Evolutionary conservation across 2,888 invertebrate species (phyloP).

Genomic region (Nomada hirtipes): DNA sequence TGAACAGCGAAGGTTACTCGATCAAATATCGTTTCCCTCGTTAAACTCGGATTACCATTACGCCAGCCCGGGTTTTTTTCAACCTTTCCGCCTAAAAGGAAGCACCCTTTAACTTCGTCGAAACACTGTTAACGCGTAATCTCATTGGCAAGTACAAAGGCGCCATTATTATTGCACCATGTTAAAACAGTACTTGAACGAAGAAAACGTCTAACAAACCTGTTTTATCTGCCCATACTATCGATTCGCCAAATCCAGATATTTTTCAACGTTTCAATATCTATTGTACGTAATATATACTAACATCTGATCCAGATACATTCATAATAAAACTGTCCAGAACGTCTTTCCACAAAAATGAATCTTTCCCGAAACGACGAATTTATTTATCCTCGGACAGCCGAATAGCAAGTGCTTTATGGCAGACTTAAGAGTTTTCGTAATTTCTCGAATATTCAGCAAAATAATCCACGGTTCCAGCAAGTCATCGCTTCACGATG

Average conservation of each 20-base stretch:
- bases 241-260: no score
- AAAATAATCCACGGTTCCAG: conserved; percentile 23
- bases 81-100: background rate
- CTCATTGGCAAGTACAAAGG: conserved; percentile 21
- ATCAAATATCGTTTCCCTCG: conserved; percentile 33
- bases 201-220: background rate
- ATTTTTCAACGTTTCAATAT: no score
- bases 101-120: background rate
- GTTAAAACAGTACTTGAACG: background rate
- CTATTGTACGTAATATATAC: no score
- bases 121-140: background rate
- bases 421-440: no score
- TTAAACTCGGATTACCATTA: conserved; percentile 45
- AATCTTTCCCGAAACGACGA: no score
- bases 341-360: no score
- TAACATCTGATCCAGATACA: no score
- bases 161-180: background rate
- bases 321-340: no score
- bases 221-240: no score
- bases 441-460: no score
- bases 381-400: no score
- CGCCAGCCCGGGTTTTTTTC: background rate
- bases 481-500: conserved; percentile 16
- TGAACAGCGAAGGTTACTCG: conserved; percentile 13
- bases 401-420: no score